Evolutionary conservation across 2,113 vertebrate species (phyloP), one percentile per base, ranked within the genome.

Genomic region (Pica pica): DNA sequence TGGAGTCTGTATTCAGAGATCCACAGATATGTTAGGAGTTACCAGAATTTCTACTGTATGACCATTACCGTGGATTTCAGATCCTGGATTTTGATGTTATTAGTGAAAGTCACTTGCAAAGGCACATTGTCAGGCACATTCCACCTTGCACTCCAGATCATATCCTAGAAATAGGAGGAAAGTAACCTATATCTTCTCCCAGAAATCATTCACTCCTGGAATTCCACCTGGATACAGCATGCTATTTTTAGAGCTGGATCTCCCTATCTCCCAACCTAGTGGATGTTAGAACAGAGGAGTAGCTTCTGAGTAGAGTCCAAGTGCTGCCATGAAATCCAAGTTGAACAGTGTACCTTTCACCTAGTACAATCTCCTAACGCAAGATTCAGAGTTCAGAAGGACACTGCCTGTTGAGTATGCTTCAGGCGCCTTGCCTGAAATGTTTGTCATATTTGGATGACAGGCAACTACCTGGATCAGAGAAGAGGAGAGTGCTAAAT

Each of bases 221-320:
- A 75, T 46, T 68, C 76, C 83, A 79, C 59, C 41, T 78, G 95
- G 85, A 82, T 92, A 87, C 63, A 76, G 37, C 41, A 16, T 47
- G 35, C 69, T 96, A 94, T 93, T 95, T 97, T 95, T 97, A 90
- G 79, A 92, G 27, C 61, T 63, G 69, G 18, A 86, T 93, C 22
- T 94, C 93, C 60, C 4, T 89, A 3, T 94, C 49, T 86, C 65
- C 37, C 61, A 61, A 82, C 67, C 52, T 16, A 49, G 22, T 55
- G 24, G 84, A 57, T 33, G 30, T 59, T 44, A 73, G 30, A 69
- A 57, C 60, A 85, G 61, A 65, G 46, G 3, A 5, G n/a, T 53
- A 19, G 44, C 22, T 87, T 68, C 68, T 44, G 46, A 84, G 42
- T 17, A 17, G 31, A 59, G 26, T 50, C 56, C 68, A 59, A 55